A percentile compares a stretch with the other conserved stretches of the same genome.
Conservation (phyloP, 2,113 vertebrate genomes). For the Nesogale talazaci region DNA sequence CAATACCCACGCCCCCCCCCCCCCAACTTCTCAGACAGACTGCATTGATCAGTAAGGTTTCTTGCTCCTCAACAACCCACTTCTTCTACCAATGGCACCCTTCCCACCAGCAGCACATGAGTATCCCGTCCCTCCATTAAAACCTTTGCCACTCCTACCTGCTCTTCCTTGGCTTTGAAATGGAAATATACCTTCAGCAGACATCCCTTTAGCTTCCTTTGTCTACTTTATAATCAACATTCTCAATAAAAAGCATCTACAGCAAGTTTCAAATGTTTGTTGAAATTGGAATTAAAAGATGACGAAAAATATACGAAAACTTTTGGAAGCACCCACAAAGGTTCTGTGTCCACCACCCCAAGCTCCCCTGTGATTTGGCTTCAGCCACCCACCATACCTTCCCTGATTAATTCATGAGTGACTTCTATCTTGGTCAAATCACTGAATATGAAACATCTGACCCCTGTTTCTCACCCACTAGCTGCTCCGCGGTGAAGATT, state of each 20-base stretch:
- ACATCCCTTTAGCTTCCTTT: not conserved
- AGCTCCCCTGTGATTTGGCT: accelerated
- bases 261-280: too few relatives aligned
- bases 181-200: not conserved
- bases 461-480: not conserved
- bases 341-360: not conserved
- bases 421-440: not conserved
- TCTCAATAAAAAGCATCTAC: not conserved
- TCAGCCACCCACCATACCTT: accelerated
- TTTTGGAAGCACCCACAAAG: too few relatives aligned
- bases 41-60: not conserved
- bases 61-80: not conserved
- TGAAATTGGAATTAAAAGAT: too few relatives aligned
- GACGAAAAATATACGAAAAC: too few relatives aligned
- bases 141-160: not conserved
- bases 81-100: not conserved
- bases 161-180: not conserved
- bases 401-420: accelerated
- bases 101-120: not conserved
- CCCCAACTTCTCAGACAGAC: not conserved
- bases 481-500: too few relatives aligned
- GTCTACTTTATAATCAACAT: not conserved
- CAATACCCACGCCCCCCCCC: too few relatives aligned
- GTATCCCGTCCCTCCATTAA: not conserved
- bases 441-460: not conserved